Conservation (phyloP, 2,888 invertebrate species). For the Keiferia lycopersicella region DNA sequence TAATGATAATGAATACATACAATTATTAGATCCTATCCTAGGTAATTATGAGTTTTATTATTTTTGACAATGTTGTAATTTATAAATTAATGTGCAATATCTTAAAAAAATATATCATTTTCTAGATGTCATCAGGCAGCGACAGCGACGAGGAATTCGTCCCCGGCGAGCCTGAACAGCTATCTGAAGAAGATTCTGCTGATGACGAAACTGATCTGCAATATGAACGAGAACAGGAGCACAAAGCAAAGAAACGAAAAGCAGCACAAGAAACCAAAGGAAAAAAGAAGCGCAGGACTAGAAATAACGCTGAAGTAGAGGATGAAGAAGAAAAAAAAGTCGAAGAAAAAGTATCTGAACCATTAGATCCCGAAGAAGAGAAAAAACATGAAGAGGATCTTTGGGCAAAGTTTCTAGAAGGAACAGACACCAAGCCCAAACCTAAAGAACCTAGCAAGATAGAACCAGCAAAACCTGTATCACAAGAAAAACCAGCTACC, state of each 20-base stretch:
- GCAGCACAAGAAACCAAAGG: conserved; percentile 42
- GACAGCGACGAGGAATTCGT: conserved; percentile 92
- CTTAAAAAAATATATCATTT: conserved; percentile 27
- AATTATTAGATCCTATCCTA: neutral
- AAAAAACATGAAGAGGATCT: conserved; percentile 88
- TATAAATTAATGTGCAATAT: neutral
- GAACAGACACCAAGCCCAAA: conserved; percentile 80
- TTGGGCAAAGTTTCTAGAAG: conserved; percentile 90
- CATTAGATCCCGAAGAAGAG: conserved; percentile 80
- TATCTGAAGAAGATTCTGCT: conserved; percentile 86
- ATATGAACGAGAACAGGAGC: conserved; percentile 73
- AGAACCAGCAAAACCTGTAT: conserved; percentile 32
- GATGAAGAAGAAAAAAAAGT: conserved; percentile 43
- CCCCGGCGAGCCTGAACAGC: conserved; percentile 83
- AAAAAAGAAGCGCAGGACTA: conserved; percentile 56
- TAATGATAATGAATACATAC: too few species aligned
- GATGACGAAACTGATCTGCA: conserved; percentile 82
- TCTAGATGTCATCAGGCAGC: conserved; percentile 83
- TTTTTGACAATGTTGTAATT: neutral
- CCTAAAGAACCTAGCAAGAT: conserved; percentile 41
- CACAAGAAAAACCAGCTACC: neutral
- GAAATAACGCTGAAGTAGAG: conserved; percentile 40
- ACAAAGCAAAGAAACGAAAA: conserved; percentile 64
- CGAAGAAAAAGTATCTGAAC: conserved; percentile 46
- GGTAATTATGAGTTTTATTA: neutral